Conservation (phyloP, 2,113 vertebrate species). For the Empidonax traillii region DNA sequence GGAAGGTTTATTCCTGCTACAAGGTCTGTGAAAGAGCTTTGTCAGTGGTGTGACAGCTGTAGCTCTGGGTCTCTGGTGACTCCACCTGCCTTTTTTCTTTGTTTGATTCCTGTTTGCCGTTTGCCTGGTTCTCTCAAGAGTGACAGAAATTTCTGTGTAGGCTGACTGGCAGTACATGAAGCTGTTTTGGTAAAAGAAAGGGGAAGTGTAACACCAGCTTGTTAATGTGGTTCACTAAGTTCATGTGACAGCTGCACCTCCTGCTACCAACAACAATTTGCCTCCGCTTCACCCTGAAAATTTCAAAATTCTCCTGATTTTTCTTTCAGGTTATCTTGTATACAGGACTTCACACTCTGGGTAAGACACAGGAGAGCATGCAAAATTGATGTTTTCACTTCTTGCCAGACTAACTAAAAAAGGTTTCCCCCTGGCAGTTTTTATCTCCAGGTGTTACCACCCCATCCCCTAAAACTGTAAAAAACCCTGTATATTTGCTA, state of each 20-base stretch:
- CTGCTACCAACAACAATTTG: background rate
- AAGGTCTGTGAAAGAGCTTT: background rate
- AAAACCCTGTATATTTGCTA: constrained; percentile 5
- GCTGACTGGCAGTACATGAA: background rate
- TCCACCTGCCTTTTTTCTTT: background rate
- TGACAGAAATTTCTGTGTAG: background rate
- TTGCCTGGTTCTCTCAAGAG: background rate
- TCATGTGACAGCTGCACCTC: background rate
- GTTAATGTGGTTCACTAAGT: fast-evolving
- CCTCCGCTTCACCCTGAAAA: background rate
- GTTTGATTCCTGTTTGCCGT: background rate
- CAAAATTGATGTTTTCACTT: background rate
- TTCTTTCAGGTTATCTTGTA: background rate
- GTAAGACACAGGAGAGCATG: background rate
- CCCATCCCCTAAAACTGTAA: background rate
- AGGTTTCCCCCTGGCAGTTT: constrained; percentile 28
- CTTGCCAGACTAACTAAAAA: background rate
- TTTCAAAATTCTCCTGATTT: background rate
- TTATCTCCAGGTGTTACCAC: background rate
- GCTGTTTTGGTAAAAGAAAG: background rate
- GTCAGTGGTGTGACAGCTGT: fast-evolving
- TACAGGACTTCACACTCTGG: background rate
- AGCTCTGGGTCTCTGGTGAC: background rate
- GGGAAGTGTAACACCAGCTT: background rate
- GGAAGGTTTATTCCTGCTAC: background rate